Percentiles rank a stretch among this genome's conserved stretches.
These are phyloP conservation scores for Cassiopea xamachana DNA, from an alignment of 30 jellyfish, hydroid and myxozoan species.

Conservation along the genomic window DNA sequence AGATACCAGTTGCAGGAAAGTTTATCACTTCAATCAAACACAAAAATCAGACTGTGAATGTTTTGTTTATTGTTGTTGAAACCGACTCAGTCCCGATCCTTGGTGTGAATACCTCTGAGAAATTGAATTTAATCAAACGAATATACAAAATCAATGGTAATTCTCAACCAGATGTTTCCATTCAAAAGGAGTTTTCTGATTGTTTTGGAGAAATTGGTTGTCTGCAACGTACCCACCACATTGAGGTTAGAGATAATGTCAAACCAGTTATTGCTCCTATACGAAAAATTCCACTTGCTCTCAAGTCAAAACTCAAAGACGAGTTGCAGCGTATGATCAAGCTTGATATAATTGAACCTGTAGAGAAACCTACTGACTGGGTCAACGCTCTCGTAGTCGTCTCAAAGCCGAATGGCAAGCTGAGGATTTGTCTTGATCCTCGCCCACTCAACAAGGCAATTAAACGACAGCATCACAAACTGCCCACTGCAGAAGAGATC, in stretches of 20 bases:
- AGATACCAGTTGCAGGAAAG: slow-evolving; percentile 57
- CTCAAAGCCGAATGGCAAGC: slow-evolving; percentile 44
- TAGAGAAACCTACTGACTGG: slow-evolving; percentile 67
- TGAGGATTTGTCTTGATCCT: slow-evolving; percentile 46
- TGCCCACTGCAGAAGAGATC: slow-evolving; percentile 38
- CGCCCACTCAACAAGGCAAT: slow-evolving; percentile 42
- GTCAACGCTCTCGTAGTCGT: slow-evolving; percentile 4
- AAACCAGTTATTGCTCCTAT: slow-evolving; percentile 15
- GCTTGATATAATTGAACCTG: slow-evolving; percentile 32
- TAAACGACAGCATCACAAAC: slow-evolving; percentile 3
- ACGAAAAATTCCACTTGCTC: slow-evolving; percentile 26
- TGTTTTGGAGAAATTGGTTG: neutral
- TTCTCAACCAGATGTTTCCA: neutral
- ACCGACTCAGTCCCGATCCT: slow-evolving; percentile 65
- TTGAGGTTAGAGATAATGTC: neutral
- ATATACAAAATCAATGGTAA: slow-evolving; percentile 29
- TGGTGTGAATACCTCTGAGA: slow-evolving; percentile 53
- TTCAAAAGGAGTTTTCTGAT: neutral
- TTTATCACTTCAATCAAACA: slow-evolving; percentile 29
- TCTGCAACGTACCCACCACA: neutral
- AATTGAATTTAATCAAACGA: slow-evolving; percentile 51
- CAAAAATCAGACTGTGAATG: slow-evolving; percentile 26
- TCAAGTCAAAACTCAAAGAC: slow-evolving; percentile 4
- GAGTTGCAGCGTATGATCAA: slow-evolving; percentile 21
- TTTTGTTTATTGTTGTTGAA: slow-evolving; percentile 38